A percentile compares a stretch with the other conserved stretches of the same genome.
phyloP scores from a whole-genome alignment of 1,140 invertebrate species.

The Galleria mellonella region DNA sequence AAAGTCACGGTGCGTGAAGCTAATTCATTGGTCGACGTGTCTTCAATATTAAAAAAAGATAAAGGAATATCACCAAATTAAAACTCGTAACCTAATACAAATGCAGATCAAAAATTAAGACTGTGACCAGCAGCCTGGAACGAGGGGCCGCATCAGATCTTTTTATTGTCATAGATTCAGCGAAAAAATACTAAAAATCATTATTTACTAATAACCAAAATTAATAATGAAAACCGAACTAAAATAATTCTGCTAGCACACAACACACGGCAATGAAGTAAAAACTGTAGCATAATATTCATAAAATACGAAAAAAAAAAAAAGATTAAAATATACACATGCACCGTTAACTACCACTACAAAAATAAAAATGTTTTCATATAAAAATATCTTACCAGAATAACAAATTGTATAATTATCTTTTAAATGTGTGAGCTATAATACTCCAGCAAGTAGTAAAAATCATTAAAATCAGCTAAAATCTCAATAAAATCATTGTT shows the following conservation, averaged over 20 bases:
- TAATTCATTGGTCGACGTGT: slow-evolving; percentile 31
- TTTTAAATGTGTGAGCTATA: slow-evolving; percentile 62
- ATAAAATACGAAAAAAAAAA: slow-evolving; percentile 62
- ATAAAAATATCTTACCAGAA: slow-evolving; percentile 71
- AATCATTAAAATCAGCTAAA: slow-evolving; percentile 25
- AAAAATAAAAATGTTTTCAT: slow-evolving; percentile 67
- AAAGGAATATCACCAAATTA: slow-evolving; percentile 61
- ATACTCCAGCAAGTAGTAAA: slow-evolving; percentile 61
- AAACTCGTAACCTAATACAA: slow-evolving; percentile 52
- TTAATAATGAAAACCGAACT: slow-evolving; percentile 66
- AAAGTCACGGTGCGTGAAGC: slow-evolving; percentile 20
- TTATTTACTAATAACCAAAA: slow-evolving; percentile 68
- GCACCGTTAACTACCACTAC: slow-evolving; percentile 69
- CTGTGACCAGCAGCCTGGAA: slow-evolving; percentile 25
- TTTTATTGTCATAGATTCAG: slow-evolving; percentile 69
- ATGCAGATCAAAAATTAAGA: slow-evolving; percentile 62
- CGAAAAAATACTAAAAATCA: slow-evolving; percentile 55
- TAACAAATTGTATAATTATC: slow-evolving; percentile 70
- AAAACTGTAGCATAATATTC: slow-evolving; percentile 66
- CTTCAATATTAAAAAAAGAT: slow-evolving; percentile 50
- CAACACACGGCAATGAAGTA: slow-evolving; percentile 66
- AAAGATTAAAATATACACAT: slow-evolving; percentile 64
- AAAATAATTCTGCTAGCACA: slow-evolving; percentile 73
- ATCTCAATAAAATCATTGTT: slow-evolving; percentile 52
- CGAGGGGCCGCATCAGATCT: slow-evolving; percentile 56